Evolutionary conservation across 1,140 invertebrate species (phyloP).

Genomic region (Atta colombica): DNA sequence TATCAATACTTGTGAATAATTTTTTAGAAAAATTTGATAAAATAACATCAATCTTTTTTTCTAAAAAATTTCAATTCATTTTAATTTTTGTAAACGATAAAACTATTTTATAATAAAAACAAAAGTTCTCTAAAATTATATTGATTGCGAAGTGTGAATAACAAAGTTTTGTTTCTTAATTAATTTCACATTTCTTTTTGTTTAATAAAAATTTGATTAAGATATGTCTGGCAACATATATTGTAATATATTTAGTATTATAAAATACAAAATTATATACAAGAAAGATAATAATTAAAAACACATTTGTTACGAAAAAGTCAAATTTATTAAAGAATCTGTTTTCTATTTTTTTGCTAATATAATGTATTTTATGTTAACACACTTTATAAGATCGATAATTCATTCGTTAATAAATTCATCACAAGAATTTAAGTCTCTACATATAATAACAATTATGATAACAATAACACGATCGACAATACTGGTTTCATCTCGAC

Average conservation of each 20-base stretch:
- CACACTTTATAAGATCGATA: constrained; percentile 1
- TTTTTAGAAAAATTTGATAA: neutral
- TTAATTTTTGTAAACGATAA: neutral
- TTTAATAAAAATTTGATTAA: neutral
- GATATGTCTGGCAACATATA: neutral
- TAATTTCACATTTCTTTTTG: neutral
- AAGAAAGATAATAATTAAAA: neutral
- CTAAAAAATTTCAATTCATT: neutral
- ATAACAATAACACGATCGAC: neutral
- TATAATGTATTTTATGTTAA: neutral
- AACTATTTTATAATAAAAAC: neutral
- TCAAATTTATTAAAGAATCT: neutral
- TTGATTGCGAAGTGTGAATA: neutral
- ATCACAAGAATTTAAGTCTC: neutral
- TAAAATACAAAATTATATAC: neutral
- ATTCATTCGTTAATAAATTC: neutral
- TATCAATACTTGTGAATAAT: neutral
- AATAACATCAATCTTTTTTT: neutral
- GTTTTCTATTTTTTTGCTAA: neutral
- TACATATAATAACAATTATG: constrained; percentile 4
- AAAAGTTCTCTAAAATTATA: neutral
- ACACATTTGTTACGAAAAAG: neutral
- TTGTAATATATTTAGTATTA: neutral
- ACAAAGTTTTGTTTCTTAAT: neutral
- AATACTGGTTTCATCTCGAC: constrained; percentile 8